Conservation (phyloP, 2,888 invertebrate species). For the Emmelina monodactyla region DNA sequence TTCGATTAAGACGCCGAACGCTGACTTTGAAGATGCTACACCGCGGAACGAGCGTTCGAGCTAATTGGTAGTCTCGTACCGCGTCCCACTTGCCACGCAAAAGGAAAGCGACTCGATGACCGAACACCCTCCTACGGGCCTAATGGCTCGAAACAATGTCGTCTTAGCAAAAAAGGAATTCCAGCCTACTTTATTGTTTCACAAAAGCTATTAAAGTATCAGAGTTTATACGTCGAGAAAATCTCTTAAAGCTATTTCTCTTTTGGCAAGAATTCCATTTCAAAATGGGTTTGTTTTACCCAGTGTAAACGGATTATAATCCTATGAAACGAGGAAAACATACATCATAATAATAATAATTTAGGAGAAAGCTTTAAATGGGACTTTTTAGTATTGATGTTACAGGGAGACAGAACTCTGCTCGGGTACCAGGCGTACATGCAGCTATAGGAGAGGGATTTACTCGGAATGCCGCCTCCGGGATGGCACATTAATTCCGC, state of each 20-base stretch:
- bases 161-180: constrained; percentile 18
- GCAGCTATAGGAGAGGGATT: constrained; percentile 37
- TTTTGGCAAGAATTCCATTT: constrained; percentile 25
- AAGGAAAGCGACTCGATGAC: constrained; percentile 31
- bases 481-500: constrained; percentile 43
- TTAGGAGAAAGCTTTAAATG: constrained; percentile 50
- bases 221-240: background rate
- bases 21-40: constrained; percentile 33
- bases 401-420: constrained; percentile 32
- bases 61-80: constrained; percentile 44
- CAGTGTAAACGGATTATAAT: constrained; percentile 39
- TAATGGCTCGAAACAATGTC: constrained; percentile 37
- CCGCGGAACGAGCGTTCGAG: constrained; percentile 26
- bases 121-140: constrained; percentile 29
- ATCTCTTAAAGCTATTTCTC: background rate
- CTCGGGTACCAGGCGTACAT: too few relatives aligned
- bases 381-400: constrained; percentile 41
- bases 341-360: constrained; percentile 56
- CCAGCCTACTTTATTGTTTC: background rate
- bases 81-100: constrained; percentile 23
- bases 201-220: background rate
- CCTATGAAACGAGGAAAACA: constrained; percentile 36
- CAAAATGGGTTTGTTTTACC: constrained; percentile 25
- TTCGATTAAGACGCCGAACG: constrained; percentile 38
- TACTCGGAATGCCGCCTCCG: constrained; percentile 44